Percentiles rank a stretch among this genome's conserved stretches.
Evolutionary conservation across 2,113 vertebrate species (phyloP).

Genomic region (Sorex fumeus): DNA sequence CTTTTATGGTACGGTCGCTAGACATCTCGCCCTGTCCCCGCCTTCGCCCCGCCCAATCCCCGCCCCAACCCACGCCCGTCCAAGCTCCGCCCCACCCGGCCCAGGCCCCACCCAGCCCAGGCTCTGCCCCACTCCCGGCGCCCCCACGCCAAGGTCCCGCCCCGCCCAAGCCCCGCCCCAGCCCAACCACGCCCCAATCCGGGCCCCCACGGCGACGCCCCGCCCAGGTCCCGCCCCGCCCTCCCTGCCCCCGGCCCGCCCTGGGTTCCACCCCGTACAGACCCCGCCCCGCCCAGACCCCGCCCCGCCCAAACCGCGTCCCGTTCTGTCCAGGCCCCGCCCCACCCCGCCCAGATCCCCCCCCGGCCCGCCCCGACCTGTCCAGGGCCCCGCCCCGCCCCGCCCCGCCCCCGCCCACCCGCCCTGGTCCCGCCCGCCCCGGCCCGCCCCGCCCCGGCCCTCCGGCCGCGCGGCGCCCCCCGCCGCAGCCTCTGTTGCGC

Average conservation of each 20-base stretch:
- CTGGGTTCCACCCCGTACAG: background rate
- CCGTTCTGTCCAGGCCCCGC: fast-evolving
- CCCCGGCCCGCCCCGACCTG: fast-evolving
- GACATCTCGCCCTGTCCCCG: too few species aligned
- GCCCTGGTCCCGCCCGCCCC: fast-evolving
- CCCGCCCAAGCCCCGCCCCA: too few species aligned
- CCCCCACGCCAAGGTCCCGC: too few species aligned
- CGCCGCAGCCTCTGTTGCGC: conserved; percentile 22
- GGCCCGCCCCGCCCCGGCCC: fast-evolving
- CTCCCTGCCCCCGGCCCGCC: background rate
- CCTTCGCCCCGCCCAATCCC: too few species aligned
- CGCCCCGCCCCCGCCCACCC: background rate
- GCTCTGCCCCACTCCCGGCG: too few species aligned
- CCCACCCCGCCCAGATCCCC: background rate
- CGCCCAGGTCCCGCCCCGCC: fast-evolving
- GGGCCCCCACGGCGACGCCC: too few species aligned
- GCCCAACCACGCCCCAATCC: too few species aligned
- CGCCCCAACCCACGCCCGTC: too few species aligned
- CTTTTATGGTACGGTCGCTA: too few species aligned
- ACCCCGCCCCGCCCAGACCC: fast-evolving
- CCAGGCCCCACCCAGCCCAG: too few species aligned
- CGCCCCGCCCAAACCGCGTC: fast-evolving
- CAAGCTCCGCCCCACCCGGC: too few species aligned
- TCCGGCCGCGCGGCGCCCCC: fast-evolving
- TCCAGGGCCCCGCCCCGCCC: fast-evolving